A percentile compares a stretch with the other conserved stretches of the same genome.
phyloP scores from a whole-genome alignment of 2,113 vertebrate genomes.

The Opisthocomus hoazin region DNA sequence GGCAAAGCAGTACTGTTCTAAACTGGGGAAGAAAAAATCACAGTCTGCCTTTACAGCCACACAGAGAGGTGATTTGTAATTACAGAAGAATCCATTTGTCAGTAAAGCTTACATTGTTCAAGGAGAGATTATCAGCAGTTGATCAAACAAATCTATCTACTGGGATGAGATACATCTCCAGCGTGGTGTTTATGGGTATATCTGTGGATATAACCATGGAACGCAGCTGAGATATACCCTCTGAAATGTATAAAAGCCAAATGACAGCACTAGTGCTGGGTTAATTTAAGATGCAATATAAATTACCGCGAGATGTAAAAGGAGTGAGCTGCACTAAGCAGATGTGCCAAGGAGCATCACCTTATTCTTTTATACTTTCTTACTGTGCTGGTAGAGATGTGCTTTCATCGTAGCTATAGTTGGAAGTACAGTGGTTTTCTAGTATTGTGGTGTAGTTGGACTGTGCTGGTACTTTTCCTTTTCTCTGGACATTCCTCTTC shows the following conservation, averaged over 20 bases:
- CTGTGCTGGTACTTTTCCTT: not conserved
- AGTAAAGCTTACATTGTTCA: not conserved
- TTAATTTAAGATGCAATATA: conserved; percentile 1
- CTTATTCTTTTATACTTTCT: conserved; percentile 16
- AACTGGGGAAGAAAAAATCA: not conserved
- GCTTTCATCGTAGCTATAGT: not conserved
- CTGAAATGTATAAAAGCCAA: not conserved
- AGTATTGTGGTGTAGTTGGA: not conserved
- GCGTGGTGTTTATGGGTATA: not conserved
- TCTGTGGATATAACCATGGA: not conserved
- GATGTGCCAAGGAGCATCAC: not conserved
- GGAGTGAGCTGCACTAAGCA: not conserved
- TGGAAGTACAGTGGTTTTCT: not conserved
- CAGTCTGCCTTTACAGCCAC: not conserved
- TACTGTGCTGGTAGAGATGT: not conserved
- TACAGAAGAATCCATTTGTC: not conserved
- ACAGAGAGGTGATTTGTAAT: not conserved
- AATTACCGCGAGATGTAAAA: not conserved
- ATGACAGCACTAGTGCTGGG: not conserved
- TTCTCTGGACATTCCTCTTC: not conserved
- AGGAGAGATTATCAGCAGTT: not conserved
- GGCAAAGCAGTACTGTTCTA: not conserved
- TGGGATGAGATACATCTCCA: not conserved
- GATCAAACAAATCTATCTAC: not conserved
- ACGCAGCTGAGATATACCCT: not conserved